These are phyloP conservation scores for Scaptomyza graminum DNA, from an alignment of 1,140 invertebrate genomes.

Conservation along the genomic window DNA sequence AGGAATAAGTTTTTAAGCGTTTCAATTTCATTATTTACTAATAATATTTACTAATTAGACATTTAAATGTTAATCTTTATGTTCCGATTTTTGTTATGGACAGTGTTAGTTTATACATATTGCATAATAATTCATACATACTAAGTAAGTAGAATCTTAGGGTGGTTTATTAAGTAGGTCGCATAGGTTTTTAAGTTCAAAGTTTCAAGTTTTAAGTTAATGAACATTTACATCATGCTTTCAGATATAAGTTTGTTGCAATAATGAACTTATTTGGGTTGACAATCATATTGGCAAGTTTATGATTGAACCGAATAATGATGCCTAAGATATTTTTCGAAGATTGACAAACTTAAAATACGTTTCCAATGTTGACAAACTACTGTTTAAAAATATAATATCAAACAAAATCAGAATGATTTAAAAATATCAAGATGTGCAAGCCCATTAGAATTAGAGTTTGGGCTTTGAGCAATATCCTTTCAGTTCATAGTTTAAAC, in stretches of 20 bases:
- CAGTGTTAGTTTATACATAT: conserved; percentile 62
- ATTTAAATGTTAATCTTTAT: conserved; percentile 60
- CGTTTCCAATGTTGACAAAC: neutral
- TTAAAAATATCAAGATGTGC: neutral
- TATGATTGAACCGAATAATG: conserved; percentile 16
- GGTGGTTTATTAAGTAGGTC: conserved; percentile 73
- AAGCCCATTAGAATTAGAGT: too few relatives aligned
- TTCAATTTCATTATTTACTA: conserved; percentile 73
- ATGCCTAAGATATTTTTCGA: neutral
- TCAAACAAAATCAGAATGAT: neutral
- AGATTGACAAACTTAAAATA: neutral
- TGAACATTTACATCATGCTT: conserved; percentile 5
- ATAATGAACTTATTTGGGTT: conserved; percentile 19
- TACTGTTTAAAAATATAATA: neutral
- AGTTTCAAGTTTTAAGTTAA: conserved; percentile 21
- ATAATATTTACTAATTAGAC: conserved; percentile 65
- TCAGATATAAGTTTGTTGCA: conserved; percentile 1
- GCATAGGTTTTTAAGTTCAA: conserved; percentile 39
- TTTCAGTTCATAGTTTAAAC: too few relatives aligned
- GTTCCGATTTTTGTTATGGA: conserved; percentile 54
- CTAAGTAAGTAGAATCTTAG: conserved; percentile 52
- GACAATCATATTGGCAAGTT: conserved; percentile 22
- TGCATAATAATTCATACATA: conserved; percentile 57
- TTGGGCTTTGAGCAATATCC: too few relatives aligned
- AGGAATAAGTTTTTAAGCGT: conserved; percentile 59